Evolutionary conservation across 2,113 vertebrate genomes (phyloP).

Genomic region (Acanthochromis polyacanthus): DNA sequence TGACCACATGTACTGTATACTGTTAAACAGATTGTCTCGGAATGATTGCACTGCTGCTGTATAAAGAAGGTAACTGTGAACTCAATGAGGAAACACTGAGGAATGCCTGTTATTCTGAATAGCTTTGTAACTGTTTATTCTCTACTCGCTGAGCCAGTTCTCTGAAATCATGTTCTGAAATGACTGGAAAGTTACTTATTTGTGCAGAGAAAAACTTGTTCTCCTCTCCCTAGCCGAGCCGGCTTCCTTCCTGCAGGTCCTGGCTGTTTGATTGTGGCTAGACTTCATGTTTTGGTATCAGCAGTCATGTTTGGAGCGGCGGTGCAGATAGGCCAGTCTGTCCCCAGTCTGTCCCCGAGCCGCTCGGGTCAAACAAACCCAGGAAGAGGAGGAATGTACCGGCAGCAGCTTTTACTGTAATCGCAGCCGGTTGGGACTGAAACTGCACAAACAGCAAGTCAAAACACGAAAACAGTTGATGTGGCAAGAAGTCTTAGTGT

Average conservation of each 20-base stretch:
- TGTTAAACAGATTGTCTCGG: constrained; percentile 30
- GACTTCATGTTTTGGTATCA: constrained; percentile 68
- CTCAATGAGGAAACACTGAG: constrained; percentile 39
- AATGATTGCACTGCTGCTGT: constrained; percentile 34
- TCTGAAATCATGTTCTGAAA: constrained; percentile 23
- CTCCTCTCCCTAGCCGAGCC: neutral
- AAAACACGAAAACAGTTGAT: constrained; percentile 41
- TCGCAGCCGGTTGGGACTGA: constrained; percentile 62
- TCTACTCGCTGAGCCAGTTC: neutral
- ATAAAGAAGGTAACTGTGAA: constrained; percentile 56
- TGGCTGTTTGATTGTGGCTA: constrained; percentile 38
- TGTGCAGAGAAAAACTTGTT: constrained; percentile 10
- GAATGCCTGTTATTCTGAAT: constrained; percentile 70
- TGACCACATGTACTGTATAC: neutral
- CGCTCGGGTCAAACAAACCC: constrained; percentile 85
- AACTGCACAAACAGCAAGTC: constrained; percentile 20
- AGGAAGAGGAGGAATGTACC: constrained; percentile 89
- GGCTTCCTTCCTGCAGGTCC: constrained; percentile 63
- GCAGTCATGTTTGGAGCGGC: constrained; percentile 50
- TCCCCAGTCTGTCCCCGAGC: constrained; percentile 64
- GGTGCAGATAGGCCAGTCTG: constrained; percentile 57
- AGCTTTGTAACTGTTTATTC: constrained; percentile 50
- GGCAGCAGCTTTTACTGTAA: constrained; percentile 78
- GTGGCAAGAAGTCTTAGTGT: neutral
- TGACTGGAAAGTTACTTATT: constrained; percentile 35